Percentiles rank a stretch among this genome's conserved stretches.
These are phyloP conservation scores for Crocodylus rhombifer DNA, from an alignment of 2,797 vertebrate genomes.

Conservation along the genomic window DNA sequence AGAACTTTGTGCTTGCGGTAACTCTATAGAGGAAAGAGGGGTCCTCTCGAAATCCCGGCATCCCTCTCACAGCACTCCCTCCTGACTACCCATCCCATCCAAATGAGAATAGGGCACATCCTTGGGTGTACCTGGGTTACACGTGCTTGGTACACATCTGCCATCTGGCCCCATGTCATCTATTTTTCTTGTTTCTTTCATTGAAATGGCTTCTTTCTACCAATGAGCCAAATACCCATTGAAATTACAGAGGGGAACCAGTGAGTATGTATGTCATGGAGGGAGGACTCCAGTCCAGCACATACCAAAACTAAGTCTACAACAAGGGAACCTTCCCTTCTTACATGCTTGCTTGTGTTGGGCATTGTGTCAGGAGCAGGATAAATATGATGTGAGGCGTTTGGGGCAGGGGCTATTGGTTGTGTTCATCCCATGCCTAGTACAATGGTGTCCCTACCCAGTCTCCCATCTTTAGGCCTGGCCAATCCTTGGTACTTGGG, in stretches of 20 bases:
- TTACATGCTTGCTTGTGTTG: background rate
- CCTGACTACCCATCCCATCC: too few relatives aligned
- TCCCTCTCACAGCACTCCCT: too few relatives aligned
- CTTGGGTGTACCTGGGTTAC: too few relatives aligned
- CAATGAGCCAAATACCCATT: slow-evolving; percentile 44
- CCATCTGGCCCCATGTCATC: too few relatives aligned
- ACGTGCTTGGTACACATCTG: too few relatives aligned
- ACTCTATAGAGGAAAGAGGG: too few relatives aligned
- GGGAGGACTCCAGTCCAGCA: background rate
- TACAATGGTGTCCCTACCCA: background rate
- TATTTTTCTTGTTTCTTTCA: background rate
- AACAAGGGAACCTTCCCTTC: slow-evolving; percentile 19
- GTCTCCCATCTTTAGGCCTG: too few relatives aligned
- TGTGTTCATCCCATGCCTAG: background rate
- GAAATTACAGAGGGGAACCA: background rate
- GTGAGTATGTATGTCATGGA: slow-evolving; percentile 23
- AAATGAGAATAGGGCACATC: too few relatives aligned
- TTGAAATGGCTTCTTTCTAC: slow-evolving; percentile 50
- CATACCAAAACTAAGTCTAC: background rate
- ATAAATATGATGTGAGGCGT: background rate
- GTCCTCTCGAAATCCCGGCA: too few relatives aligned
- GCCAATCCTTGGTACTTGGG: too few relatives aligned
- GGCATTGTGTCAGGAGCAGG: background rate
- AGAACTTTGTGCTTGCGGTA: too few relatives aligned
- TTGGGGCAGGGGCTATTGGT: background rate